Evolutionary conservation across 2,797 vertebrate species (phyloP).

Genomic region (Neostethus bicornis): DNA sequence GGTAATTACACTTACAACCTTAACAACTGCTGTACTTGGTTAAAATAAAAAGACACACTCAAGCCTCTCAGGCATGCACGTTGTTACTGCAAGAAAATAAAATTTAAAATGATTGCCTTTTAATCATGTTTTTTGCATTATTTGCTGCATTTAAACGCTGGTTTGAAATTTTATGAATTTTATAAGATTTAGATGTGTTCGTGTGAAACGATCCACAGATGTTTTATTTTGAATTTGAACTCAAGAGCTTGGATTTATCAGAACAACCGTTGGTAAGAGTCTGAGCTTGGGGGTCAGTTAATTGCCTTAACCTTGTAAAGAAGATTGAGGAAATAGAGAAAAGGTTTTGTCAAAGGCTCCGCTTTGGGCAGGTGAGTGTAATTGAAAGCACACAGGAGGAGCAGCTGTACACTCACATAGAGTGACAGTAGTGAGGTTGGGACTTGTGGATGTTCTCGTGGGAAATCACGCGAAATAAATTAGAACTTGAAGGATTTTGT

Average conservation of each 20-base stretch:
- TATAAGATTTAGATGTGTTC: conserved; percentile 30
- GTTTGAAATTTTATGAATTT: no score
- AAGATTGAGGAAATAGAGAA: conserved; percentile 13
- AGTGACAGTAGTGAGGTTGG: conserved; percentile 54
- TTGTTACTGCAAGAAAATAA: conserved; percentile 25
- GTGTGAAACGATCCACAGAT: conserved; percentile 19
- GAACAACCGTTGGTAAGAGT: conserved; percentile 49
- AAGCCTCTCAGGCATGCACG: background rate
- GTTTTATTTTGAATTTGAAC: conserved; percentile 52
- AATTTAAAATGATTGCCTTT: conserved; percentile 16
- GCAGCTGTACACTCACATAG: conserved; percentile 23
- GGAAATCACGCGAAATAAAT: conserved; percentile 73
- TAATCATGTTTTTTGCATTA: conserved; percentile 34
- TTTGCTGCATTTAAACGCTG: conserved; percentile 12
- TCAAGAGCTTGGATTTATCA: conserved; percentile 31
- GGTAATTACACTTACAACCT: conserved; percentile 40
- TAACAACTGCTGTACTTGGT: background rate
- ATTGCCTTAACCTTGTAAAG: conserved; percentile 50
- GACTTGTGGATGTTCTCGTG: conserved; percentile 53
- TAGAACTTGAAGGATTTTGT: conserved; percentile 58
- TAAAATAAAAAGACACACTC: background rate
- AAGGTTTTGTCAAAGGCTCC: conserved; percentile 26
- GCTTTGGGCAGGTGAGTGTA: conserved; percentile 17
- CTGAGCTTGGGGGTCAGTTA: conserved; percentile 41
- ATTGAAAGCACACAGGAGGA: conserved; percentile 14